Evolutionary conservation across 35 echinoderm and acorn worm genomes (phyloP).

Genomic region (Diadema setosum): DNA sequence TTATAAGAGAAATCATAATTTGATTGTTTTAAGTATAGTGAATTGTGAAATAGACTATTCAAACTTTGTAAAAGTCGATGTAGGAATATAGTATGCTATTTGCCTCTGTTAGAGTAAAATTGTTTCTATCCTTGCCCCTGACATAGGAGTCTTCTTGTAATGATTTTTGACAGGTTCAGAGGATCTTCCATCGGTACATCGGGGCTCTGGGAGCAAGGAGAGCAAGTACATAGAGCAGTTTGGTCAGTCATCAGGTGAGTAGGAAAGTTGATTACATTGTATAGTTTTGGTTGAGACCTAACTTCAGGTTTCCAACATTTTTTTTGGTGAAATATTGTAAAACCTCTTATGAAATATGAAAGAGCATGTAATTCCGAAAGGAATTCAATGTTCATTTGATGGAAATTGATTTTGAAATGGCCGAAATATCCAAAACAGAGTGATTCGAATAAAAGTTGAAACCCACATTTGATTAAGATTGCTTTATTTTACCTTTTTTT

Average conservation of each 20-base stretch:
- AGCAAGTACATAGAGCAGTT: conserved; percentile 8
- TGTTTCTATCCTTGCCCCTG: neutral
- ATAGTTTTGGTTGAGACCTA: no score
- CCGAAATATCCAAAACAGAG: no score
- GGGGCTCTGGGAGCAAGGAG: neutral
- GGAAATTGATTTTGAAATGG: no score
- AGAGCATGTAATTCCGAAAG: no score
- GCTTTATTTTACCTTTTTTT: no score
- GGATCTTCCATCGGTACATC: neutral
- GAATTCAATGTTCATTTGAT: no score
- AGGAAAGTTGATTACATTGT: neutral
- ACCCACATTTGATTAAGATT: no score
- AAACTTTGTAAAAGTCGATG: neutral
- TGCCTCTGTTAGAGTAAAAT: neutral
- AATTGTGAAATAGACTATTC: neutral
- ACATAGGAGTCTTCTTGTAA: neutral
- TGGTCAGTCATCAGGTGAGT: conserved; percentile 1
- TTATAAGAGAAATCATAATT: neutral
- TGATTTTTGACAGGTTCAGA: neutral
- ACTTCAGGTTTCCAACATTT: no score
- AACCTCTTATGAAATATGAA: no score
- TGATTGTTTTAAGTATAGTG: neutral
- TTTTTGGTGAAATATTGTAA: no score
- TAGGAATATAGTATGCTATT: neutral
- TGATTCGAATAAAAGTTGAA: no score